phyloP scores from a whole-genome alignment of 2,797 vertebrate species.

The Vespertilio murinus region DNA sequence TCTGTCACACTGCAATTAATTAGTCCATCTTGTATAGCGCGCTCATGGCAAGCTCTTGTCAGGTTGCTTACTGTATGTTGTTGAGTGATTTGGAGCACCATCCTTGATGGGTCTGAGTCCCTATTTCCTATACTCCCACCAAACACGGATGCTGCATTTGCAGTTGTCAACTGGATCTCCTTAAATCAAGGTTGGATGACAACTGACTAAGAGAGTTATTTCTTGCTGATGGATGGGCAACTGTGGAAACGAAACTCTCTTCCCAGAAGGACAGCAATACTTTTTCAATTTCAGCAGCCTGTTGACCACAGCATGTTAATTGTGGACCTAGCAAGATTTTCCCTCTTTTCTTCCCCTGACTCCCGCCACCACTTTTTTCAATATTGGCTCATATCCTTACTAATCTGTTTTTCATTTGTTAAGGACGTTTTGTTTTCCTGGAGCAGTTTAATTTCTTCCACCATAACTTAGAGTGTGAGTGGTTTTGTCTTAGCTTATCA shows the following conservation, averaged over 20 bases:
- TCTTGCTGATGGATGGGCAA: neutral
- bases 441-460: neutral
- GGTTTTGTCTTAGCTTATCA: neutral
- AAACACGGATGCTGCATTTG: neutral
- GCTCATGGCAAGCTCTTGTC: neutral
- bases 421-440: neutral
- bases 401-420: neutral
- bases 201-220: neutral
- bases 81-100: neutral
- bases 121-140: neutral
- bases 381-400: neutral
- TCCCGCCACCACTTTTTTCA: neutral
- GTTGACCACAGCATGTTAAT: neutral
- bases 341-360: neutral
- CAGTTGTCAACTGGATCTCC: neutral
- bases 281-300: neutral
- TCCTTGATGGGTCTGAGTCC: neutral
- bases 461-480: neutral
- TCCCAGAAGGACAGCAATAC: neutral
- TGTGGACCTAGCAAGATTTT: neutral
- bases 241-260: neutral
- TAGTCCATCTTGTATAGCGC: neutral
- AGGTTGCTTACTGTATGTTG: neutral
- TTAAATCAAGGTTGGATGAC: neutral
- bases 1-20: neutral